phyloP scores from a whole-genome alignment of 2,888 invertebrate genomes.

The Stramonita haemastoma region DNA sequence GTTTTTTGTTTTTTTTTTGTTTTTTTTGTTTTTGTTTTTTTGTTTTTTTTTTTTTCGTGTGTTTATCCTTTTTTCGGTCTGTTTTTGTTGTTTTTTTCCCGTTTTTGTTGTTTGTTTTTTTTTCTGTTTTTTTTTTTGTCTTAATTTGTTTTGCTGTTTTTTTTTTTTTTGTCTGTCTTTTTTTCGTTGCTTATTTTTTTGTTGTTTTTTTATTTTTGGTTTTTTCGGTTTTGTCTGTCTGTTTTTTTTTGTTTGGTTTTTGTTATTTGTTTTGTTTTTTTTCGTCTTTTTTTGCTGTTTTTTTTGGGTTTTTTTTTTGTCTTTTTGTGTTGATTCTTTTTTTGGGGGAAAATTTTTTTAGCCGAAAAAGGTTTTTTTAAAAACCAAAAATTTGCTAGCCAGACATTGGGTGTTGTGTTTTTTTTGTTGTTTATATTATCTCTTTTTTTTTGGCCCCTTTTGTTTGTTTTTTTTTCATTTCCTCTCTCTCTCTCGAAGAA shows the following conservation, averaged over 20 bases:
- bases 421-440: too few relatives aligned
- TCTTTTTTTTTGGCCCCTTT: not conserved
- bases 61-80: too few relatives aligned
- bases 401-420: too few relatives aligned
- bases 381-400: too few relatives aligned
- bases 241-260: not conserved
- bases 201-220: not conserved
- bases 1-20: too few relatives aligned
- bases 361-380: too few relatives aligned
- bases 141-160: not conserved
- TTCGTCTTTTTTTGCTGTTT: too few relatives aligned
- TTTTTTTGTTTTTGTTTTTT: too few relatives aligned
- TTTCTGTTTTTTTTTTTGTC: not conserved
- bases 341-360: too few relatives aligned
- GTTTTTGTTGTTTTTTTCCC: too few relatives aligned
- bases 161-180: not conserved
- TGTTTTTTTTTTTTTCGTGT: too few relatives aligned
- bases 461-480: not conserved
- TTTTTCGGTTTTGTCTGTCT: not conserved
- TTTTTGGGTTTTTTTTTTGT: not conserved
- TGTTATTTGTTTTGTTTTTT: not conserved
- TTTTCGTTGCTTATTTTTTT: not conserved
- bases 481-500: not conserved
- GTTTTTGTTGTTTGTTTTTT: too few relatives aligned
- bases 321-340: not conserved